These are phyloP conservation scores for Chelonia mydas DNA, from an alignment of 2,797 vertebrate species.

Conservation along the genomic window DNA sequence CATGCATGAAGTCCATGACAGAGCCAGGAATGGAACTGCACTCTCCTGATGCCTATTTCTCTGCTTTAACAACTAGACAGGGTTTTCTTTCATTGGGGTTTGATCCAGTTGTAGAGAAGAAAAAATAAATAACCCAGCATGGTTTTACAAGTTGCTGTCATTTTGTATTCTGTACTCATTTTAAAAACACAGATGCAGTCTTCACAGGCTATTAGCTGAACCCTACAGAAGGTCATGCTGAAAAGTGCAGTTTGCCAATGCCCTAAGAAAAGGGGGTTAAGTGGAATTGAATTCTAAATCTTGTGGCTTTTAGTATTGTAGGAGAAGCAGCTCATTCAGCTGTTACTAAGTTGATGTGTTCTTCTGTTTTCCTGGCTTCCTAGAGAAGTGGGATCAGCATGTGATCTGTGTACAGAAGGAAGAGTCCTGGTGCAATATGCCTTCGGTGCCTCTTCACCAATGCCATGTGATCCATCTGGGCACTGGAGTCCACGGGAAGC, in stretches of 20 bases:
- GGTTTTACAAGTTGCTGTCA: background rate
- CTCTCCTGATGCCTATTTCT: background rate
- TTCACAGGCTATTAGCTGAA: background rate
- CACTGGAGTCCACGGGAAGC: slow-evolving; percentile 98
- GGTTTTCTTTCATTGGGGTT: background rate
- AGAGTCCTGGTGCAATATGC: slow-evolving; percentile 93
- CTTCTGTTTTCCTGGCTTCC: slow-evolving; percentile 91
- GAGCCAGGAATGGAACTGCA: slow-evolving; percentile 30
- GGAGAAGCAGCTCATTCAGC: slow-evolving; percentile 66
- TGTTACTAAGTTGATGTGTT: slow-evolving; percentile 85
- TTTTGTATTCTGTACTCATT: background rate
- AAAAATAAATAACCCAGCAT: background rate
- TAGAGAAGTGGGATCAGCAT: slow-evolving; percentile 99
- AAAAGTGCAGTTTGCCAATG: slow-evolving; percentile 13
- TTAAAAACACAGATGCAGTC: background rate
- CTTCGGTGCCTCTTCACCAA: slow-evolving; percentile 93
- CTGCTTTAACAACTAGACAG: background rate
- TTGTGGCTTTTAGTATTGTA: slow-evolving; percentile 44
- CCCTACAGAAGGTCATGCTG: background rate
- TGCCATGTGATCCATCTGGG: slow-evolving; percentile 94
- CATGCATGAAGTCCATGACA: background rate
- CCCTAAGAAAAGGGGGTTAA: slow-evolving; percentile 20
- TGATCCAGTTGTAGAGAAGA: background rate
- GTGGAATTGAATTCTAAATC: slow-evolving; percentile 11
- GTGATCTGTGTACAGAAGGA: slow-evolving; percentile 93